phyloP scores from a whole-genome alignment of 2,888 invertebrate species.

The Uloborus plumipes region DNA sequence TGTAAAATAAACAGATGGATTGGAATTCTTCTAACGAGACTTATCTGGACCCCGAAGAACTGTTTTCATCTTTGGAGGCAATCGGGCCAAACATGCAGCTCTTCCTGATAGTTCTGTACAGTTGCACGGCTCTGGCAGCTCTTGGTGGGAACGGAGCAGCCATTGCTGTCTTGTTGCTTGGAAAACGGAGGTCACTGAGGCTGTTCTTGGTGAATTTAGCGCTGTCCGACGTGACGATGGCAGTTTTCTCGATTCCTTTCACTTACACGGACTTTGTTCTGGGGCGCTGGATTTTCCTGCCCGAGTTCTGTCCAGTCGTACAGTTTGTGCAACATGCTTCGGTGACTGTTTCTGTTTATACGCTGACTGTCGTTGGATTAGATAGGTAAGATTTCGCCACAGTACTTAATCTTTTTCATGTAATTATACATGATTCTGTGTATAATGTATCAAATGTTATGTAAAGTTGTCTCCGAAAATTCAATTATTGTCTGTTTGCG shows the following conservation, averaged over 20 bases:
- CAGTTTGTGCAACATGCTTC: constrained; percentile 73
- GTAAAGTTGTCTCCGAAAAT: no score
- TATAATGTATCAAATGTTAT: no score
- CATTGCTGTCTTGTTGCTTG: constrained; percentile 73
- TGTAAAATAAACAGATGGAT: neutral
- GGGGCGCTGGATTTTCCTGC: constrained; percentile 73
- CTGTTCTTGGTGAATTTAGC: constrained; percentile 85
- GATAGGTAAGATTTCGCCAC: constrained; percentile 70
- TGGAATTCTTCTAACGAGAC: constrained; percentile 17
- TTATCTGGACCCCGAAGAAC: constrained; percentile 33
- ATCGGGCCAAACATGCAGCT: constrained; percentile 66
- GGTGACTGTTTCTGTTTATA: constrained; percentile 73
- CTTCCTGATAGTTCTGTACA: constrained; percentile 72
- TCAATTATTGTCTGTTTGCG: neutral
- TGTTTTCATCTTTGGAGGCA: constrained; percentile 48
- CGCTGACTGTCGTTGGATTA: constrained; percentile 73
- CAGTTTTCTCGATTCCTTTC: constrained; percentile 90
- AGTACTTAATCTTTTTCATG: no score
- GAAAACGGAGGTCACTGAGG: constrained; percentile 70
- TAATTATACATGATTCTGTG: no score
- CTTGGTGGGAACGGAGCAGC: constrained; percentile 73
- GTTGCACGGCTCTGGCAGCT: constrained; percentile 73
- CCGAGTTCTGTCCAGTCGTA: constrained; percentile 73
- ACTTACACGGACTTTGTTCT: constrained; percentile 74
- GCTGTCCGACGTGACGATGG: constrained; percentile 89